Percentiles rank a stretch among this genome's conserved stretches.
phyloP scores from a whole-genome alignment of 2,888 invertebrate species.

The Phortica okadai region DNA sequence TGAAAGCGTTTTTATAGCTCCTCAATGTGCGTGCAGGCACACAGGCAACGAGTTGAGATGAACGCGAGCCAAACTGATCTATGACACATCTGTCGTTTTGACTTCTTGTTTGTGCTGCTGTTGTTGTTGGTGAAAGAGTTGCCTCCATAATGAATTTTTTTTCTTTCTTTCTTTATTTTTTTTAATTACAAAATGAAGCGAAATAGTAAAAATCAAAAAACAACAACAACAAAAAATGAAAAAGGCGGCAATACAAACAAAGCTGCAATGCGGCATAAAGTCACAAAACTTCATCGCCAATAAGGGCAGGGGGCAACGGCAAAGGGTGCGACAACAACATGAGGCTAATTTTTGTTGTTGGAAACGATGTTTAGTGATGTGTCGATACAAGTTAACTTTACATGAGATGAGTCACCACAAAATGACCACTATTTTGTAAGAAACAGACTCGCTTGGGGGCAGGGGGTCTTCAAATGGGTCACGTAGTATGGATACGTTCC shows the following conservation, averaged over 20 bases:
- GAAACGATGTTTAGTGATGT: not conserved
- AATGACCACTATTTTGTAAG: too few relatives aligned
- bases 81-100: constrained; percentile 14
- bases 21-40: not conserved
- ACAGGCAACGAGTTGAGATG: not conserved
- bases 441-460: too few relatives aligned
- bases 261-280: constrained; percentile 47
- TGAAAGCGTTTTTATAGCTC: constrained; percentile 8
- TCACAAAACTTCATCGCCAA: constrained; percentile 62
- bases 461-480: too few relatives aligned
- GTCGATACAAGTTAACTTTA: not conserved
- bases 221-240: constrained; percentile 26
- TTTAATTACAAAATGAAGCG: constrained; percentile 30
- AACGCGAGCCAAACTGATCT: not conserved
- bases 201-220: constrained; percentile 37
- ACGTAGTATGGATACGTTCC: too few relatives aligned
- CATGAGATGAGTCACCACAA: too few relatives aligned
- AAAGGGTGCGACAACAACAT: not conserved
- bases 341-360: not conserved
- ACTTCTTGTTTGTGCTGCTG: not conserved
- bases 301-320: constrained; percentile 36
- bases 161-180: too few relatives aligned
- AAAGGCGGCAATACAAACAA: not conserved
- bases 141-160: not conserved
- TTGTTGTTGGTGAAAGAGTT: not conserved